Percentiles rank a stretch among this genome's conserved stretches.
These are phyloP conservation scores for Oryzias javanicus DNA, from an alignment of 2,113 vertebrate species.

Conservation along the genomic window DNA sequence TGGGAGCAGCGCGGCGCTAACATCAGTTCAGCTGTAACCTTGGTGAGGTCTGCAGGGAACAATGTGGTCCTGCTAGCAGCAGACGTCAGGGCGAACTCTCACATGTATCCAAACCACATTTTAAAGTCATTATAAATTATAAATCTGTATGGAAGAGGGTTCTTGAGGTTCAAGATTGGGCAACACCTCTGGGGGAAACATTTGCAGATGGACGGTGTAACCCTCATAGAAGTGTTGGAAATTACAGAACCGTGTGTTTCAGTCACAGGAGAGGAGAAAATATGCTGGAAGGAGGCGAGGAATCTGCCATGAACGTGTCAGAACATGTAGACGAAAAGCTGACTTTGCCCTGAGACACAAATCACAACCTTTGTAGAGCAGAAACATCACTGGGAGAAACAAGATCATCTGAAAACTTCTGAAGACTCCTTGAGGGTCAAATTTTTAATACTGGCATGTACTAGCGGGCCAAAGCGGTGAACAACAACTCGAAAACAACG, in stretches of 20 bases:
- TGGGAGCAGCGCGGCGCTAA: constrained; percentile 9
- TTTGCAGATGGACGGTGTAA: neutral
- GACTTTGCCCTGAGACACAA: constrained; percentile 35
- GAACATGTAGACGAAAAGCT: constrained; percentile 50
- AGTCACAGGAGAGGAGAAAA: constrained; percentile 26
- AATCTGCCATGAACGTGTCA: constrained; percentile 62
- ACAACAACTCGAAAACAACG: too few species aligned
- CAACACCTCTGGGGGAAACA: constrained; percentile 1
- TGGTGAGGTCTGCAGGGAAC: constrained; percentile 40
- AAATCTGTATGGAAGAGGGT: too few species aligned
- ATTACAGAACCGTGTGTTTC: neutral
- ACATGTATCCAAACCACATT: too few species aligned
- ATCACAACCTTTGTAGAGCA: constrained; percentile 37
- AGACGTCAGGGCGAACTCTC: neutral
- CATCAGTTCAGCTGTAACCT: constrained; percentile 26
- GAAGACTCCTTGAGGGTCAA: too few species aligned
- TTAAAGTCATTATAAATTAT: too few species aligned
- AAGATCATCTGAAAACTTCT: too few species aligned
- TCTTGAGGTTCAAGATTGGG: too few species aligned
- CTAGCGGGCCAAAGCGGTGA: too few species aligned
- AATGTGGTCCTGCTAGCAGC: constrained; percentile 10
- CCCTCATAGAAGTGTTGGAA: too few species aligned
- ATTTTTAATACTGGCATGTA: too few species aligned
- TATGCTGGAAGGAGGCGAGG: constrained; percentile 30
- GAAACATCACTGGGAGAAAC: neutral